Percentiles rank a stretch among this genome's conserved stretches.
phyloP scores from a whole-genome alignment of 2,113 vertebrate genomes.

The Theristicus caerulescens region DNA sequence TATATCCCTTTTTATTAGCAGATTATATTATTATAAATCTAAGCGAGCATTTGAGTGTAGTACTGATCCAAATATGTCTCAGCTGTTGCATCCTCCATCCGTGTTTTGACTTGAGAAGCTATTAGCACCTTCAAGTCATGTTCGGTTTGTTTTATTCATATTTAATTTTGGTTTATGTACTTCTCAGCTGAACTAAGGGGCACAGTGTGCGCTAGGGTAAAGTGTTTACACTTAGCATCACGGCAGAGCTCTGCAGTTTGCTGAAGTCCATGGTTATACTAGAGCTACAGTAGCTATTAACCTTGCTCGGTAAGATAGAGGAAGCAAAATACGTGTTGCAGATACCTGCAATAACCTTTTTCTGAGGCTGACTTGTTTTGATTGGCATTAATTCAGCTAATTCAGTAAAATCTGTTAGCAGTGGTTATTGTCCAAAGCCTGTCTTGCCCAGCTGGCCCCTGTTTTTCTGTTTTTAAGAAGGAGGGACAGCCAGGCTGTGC shows the following conservation, averaged over 20 bases:
- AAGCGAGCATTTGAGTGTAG: background rate
- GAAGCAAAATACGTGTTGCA: background rate
- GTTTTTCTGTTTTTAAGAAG: background rate
- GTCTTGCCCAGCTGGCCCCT: background rate
- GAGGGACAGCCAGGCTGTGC: background rate
- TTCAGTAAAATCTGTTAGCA: background rate
- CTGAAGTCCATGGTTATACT: background rate
- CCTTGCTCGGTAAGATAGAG: background rate
- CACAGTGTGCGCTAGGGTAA: background rate
- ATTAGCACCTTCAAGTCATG: conserved; percentile 33
- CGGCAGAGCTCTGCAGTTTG: background rate
- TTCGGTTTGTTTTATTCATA: conserved; percentile 21
- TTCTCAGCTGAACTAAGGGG: background rate
- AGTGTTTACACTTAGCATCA: background rate
- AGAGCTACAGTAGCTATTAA: background rate
- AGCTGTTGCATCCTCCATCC: background rate
- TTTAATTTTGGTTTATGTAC: conserved; percentile 20
- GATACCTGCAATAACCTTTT: background rate
- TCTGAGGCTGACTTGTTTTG: background rate
- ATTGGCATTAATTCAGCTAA: background rate
- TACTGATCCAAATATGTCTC: background rate
- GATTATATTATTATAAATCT: conserved; percentile 54
- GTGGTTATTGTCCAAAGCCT: background rate
- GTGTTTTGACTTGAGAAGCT: conserved; percentile 18
- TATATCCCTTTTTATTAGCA: conserved; percentile 60